These are phyloP conservation scores for Enteromius afrohamiltoni DNA, from an alignment of 2,797 vertebrate genomes.

Conservation along the genomic window DNA sequence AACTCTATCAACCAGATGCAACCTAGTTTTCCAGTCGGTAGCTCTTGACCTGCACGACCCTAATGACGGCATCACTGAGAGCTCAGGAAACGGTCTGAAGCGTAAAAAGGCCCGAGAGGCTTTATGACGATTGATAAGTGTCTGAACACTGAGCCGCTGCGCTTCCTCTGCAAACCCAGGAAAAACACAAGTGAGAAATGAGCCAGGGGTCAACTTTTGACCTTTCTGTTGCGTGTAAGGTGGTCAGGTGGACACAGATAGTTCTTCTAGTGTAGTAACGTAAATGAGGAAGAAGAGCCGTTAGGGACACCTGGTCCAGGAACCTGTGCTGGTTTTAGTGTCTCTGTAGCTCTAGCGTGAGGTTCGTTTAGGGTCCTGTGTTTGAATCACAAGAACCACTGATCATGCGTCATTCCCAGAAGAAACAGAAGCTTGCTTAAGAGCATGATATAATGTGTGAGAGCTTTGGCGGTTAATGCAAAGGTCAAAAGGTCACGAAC, in stretches of 20 bases:
- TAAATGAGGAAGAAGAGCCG: background rate
- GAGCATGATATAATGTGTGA: constrained; percentile 5
- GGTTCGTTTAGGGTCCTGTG: background rate
- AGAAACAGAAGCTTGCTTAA: constrained; percentile 19
- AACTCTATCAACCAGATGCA: background rate
- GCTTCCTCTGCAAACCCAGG: constrained; percentile 17
- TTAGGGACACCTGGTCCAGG: background rate
- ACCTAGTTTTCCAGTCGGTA: constrained; percentile 42
- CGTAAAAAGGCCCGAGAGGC: background rate
- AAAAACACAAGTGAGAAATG: constrained; percentile 35
- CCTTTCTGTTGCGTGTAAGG: constrained; percentile 1
- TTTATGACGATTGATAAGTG: constrained; percentile 37
- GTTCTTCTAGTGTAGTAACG: background rate
- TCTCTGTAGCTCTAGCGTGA: background rate
- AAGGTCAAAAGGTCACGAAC: constrained; percentile 17
- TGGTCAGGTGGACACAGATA: constrained; percentile 24
- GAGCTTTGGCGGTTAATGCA: background rate
- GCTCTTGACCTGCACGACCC: constrained; percentile 22
- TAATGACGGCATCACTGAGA: constrained; percentile 48
- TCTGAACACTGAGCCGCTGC: background rate
- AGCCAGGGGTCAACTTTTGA: constrained; percentile 29
- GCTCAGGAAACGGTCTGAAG: constrained; percentile 52
- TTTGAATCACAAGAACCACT: background rate
- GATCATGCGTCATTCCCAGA: background rate
- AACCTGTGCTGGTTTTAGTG: background rate